These are phyloP conservation scores for Dreissena rostriformis DNA, from an alignment of 1,140 invertebrate genomes.

Conservation along the genomic window DNA sequence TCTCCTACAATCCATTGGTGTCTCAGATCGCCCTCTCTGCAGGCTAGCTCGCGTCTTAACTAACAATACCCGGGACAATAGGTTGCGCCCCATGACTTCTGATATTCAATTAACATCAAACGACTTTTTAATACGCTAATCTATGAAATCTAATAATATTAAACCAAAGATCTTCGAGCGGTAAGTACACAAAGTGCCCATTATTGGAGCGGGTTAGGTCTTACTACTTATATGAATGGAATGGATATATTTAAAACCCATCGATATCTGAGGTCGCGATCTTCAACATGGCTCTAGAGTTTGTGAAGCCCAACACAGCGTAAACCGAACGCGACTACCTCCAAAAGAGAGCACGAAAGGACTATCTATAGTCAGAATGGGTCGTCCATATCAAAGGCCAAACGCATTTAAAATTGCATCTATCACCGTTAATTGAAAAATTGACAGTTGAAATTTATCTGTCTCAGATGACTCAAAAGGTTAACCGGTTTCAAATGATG, in stretches of 20 bases:
- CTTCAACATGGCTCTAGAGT: neutral
- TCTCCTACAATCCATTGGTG: too few relatives aligned
- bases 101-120: slow-evolving; percentile 9
- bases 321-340: too few relatives aligned
- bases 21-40: too few relatives aligned
- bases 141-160: slow-evolving; percentile 10
- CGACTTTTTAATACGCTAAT: slow-evolving; percentile 10
- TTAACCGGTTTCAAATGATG: too few relatives aligned
- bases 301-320: too few relatives aligned
- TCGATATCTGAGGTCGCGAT: slow-evolving; percentile 1
- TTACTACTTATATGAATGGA: neutral
- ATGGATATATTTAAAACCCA: neutral
- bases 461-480: too few relatives aligned
- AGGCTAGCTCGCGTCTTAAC: too few relatives aligned
- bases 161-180: neutral
- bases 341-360: too few relatives aligned
- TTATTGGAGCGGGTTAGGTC: neutral
- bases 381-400: neutral
- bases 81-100: neutral
- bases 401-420: neutral
- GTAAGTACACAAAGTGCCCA: neutral
- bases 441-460: neutral
- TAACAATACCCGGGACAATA: too few relatives aligned
- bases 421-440: slow-evolving; percentile 2
- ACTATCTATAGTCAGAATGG: neutral